A percentile compares a stretch with the other conserved stretches of the same genome.
Evolutionary conservation across 2,113 vertebrate genomes (phyloP).

Genomic region (Asarcornis scutulata): DNA sequence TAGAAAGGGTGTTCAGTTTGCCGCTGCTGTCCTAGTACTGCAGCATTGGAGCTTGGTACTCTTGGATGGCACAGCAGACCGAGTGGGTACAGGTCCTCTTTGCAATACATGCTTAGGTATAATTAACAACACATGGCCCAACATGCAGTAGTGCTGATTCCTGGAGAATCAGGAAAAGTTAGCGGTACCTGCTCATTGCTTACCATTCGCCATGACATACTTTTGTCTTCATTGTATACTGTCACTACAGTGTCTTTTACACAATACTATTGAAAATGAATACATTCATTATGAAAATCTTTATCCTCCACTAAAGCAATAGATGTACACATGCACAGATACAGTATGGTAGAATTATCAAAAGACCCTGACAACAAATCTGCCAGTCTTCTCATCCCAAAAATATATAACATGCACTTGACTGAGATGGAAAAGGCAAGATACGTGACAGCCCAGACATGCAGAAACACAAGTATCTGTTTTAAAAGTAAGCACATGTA

Average conservation of each 20-base stretch:
- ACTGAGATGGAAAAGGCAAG: neutral
- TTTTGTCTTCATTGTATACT: neutral
- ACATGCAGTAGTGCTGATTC: neutral
- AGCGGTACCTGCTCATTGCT: accelerated
- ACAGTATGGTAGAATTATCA: neutral
- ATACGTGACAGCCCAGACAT: neutral
- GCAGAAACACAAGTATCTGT: neutral
- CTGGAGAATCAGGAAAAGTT: neutral
- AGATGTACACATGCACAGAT: neutral
- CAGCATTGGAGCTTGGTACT: neutral
- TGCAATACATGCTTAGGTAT: neutral
- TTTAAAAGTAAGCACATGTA: constrained; percentile 1
- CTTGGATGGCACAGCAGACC: neutral
- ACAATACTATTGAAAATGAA: neutral
- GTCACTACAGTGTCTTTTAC: neutral
- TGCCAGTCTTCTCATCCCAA: neutral
- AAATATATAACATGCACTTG: neutral
- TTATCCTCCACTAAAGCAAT: neutral
- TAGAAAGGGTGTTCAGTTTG: neutral
- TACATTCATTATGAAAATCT: neutral
- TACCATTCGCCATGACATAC: neutral
- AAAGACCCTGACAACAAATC: neutral
- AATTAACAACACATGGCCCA: neutral
- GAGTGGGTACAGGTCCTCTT: neutral
- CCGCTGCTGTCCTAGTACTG: neutral